Conservation (phyloP, 1,140 invertebrate species). For the Drosophila dunni region DNA sequence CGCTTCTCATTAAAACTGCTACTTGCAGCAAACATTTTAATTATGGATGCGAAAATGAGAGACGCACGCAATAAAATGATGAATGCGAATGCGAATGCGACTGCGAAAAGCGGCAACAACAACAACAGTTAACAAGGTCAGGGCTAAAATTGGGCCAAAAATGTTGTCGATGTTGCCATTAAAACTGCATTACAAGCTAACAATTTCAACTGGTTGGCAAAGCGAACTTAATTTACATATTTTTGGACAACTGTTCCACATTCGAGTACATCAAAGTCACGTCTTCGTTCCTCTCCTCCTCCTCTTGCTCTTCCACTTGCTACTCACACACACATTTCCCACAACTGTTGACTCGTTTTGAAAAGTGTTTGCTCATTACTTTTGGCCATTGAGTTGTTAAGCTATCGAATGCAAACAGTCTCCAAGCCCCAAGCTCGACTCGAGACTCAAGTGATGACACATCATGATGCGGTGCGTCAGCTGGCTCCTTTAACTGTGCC, state of each 20-base stretch:
- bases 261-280: conserved; percentile 62
- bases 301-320: conserved; percentile 33
- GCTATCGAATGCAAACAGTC: conserved; percentile 32
- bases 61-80: conserved; percentile 46
- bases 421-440: background rate
- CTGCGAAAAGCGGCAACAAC: conserved; percentile 18
- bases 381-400: conserved; percentile 54
- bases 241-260: conserved; percentile 66
- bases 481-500: conserved; percentile 16
- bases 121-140: conserved; percentile 65
- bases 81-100: conserved; percentile 24
- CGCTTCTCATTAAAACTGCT: conserved; percentile 64
- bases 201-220: conserved; percentile 21
- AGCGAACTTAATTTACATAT: conserved; percentile 6
- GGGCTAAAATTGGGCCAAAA: conserved; percentile 45
- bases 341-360: conserved; percentile 24
- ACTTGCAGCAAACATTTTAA: conserved; percentile 72
- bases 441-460: conserved; percentile 62
- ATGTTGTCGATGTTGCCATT: conserved; percentile 45
- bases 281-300: conserved; percentile 5
- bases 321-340: conserved; percentile 62
- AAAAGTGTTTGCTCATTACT: conserved; percentile 54
- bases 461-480: conserved; percentile 55
- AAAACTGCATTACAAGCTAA: conserved; percentile 37
- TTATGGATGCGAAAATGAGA: conserved; percentile 65